Conservation (phyloP, 2,888 invertebrate genomes). For the Lutraria lutraria region DNA sequence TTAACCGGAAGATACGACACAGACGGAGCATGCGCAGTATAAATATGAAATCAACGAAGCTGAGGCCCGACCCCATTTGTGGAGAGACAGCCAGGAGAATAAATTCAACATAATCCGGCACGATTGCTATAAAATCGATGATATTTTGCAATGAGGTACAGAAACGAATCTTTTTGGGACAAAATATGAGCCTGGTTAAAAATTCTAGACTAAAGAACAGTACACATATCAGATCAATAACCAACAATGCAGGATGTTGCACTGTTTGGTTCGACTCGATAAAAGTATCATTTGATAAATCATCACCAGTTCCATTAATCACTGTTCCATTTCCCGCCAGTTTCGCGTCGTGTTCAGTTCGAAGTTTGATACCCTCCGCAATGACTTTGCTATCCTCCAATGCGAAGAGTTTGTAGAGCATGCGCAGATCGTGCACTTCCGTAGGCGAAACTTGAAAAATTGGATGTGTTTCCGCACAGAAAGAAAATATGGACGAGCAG, state of each 20-base stretch:
- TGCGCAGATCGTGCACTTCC: conserved; percentile 60
- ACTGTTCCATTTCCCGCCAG: not conserved
- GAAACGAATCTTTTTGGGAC: conserved; percentile 82
- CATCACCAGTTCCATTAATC: conserved; percentile 21
- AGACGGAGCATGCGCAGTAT: conserved; percentile 83
- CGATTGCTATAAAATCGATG: conserved; percentile 83
- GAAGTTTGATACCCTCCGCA: not conserved
- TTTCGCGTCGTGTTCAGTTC: not conserved
- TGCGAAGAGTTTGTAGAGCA: conserved; percentile 66
- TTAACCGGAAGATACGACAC: conserved; percentile 83
- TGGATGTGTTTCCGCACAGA: conserved; percentile 84
- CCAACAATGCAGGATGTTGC: conserved; percentile 80
- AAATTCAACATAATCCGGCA: conserved; percentile 84
- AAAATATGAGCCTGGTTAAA: conserved; percentile 81
- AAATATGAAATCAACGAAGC: conserved; percentile 83
- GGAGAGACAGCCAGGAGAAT: conserved; percentile 78
- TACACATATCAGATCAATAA: conserved; percentile 83
- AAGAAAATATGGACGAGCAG: conserved; percentile 83
- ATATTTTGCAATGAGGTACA: conserved; percentile 83
- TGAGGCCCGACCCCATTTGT: conserved; percentile 71
- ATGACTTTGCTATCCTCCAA: conserved; percentile 61
- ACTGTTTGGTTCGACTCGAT: conserved; percentile 51
- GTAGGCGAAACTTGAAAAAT: conserved; percentile 72
- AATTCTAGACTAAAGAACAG: conserved; percentile 84
- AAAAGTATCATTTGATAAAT: not conserved